phyloP scores from a whole-genome alignment of 2,113 vertebrate genomes.

The Scatophagus argus region DNA sequence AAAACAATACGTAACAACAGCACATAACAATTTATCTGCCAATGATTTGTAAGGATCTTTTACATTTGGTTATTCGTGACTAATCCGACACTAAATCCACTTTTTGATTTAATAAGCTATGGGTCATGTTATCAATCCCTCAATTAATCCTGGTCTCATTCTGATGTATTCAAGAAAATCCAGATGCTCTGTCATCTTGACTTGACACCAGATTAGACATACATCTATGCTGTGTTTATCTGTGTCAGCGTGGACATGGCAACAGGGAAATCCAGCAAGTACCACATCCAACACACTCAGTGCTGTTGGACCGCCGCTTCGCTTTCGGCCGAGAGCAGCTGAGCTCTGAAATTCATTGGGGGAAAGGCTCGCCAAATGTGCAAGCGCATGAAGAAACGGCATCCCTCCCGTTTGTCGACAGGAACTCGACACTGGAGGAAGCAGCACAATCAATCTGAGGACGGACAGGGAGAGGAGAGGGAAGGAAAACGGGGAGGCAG shows the following conservation, averaged over 20 bases:
- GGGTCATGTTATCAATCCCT: background rate
- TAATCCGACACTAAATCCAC: no score
- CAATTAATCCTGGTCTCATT: background rate
- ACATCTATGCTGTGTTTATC: background rate
- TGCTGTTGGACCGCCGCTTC: background rate
- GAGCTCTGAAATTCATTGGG: constrained; percentile 52
- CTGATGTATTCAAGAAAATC: background rate
- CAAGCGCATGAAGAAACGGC: constrained; percentile 13
- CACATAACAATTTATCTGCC: no score
- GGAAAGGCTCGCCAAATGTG: constrained; percentile 27
- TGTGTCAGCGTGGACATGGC: constrained; percentile 3
- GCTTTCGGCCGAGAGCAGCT: constrained; percentile 30
- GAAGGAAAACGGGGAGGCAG: background rate
- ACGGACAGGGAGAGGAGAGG: background rate
- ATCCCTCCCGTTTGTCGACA: constrained; percentile 30
- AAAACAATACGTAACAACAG: no score
- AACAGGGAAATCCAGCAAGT: constrained; percentile 26
- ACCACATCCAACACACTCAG: background rate
- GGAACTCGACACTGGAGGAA: constrained; percentile 37
- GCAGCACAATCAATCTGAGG: constrained; percentile 43
- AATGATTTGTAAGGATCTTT: no score
- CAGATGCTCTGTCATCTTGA: background rate
- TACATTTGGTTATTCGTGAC: no score
- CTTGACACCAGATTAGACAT: background rate
- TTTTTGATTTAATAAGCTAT: no score